Base-by-base conservation (phyloP, 2,888 invertebrate genomes). In the Pediacus dermestoides region DNA sequence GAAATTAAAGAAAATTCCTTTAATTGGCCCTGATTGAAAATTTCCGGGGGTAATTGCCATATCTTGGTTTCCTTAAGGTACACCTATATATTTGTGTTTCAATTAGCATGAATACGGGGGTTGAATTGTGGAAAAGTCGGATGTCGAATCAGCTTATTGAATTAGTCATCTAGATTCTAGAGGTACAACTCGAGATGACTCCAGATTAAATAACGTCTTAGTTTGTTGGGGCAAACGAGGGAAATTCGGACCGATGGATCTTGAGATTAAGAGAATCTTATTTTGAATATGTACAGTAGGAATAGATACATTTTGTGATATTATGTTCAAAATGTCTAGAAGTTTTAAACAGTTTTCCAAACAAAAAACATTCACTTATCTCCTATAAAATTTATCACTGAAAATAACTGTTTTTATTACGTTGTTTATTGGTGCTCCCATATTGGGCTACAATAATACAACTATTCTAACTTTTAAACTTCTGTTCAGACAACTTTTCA, bases 71-170 rank as follows among this genome's bases (percentile, higher is more conserved):
- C n/a, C n/a, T n/a, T n/a, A n/a, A n/a, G n/a, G n/a, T n/a, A n/a
- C n/a, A n/a, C n/a, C n/a, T n/a, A 40, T 44, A 43, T 44, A 31
- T 55, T 56, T 54, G 52, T 42, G 33, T 49, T 52, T 42, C 50
- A 55, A 56, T 56, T 56, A 52, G 49, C 49, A 53, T 54, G 46
- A 42, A 48, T 23, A 9, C 10, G 3, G 44, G 41, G 44, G 45
- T 41, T 44, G 52, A 53, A 50, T 55, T 53, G 51, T 46, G 50
- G 48, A 57, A 56, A 58, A 55, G 56, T 57, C 48, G 44, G 46
- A 53, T 55, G 52, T 51, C 53, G 56, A 55, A 52, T 57, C 55
- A 51, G 50, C 44, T 58, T 57, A 57, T 57, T 53, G 50, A 58
- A 55, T 58, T 57, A 57, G 46, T 46, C 51, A 48, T 53, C 51